Conservation (phyloP, 2,797 vertebrate genomes). For the Odontamblyopus lacepedii region DNA sequence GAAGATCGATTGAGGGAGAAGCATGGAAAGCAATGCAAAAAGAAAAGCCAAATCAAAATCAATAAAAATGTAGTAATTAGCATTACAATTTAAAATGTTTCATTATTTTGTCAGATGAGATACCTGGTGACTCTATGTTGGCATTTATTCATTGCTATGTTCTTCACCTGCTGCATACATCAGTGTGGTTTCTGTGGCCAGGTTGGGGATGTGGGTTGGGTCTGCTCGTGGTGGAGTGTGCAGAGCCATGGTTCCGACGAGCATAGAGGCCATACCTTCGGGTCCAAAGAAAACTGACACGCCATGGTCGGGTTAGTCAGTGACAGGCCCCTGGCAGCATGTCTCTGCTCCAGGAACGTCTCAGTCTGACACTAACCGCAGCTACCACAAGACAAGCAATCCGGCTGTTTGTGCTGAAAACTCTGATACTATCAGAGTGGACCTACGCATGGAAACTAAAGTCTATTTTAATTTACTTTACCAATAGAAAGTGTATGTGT, state of each 20-base stretch:
- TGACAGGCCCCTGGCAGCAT: conserved; percentile 58
- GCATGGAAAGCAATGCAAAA: not conserved
- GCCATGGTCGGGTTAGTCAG: conserved; percentile 54
- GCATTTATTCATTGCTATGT: conserved; percentile 25
- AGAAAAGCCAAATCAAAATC: not conserved
- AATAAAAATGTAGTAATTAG: not conserved
- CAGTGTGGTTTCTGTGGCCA: conserved; percentile 60
- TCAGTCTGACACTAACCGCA: conserved; percentile 71
- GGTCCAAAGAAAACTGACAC: conserved; percentile 63
- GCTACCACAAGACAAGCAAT: conserved; percentile 63
- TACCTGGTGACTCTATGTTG: not conserved
- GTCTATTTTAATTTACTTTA: conserved; percentile 29
- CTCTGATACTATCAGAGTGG: conserved; percentile 44
- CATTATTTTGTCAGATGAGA: not conserved
- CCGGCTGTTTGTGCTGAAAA: conserved; percentile 45
- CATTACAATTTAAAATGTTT: not conserved
- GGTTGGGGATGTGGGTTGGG: conserved; percentile 47
- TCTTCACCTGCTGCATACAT: conserved; percentile 32
- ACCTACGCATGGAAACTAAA: conserved; percentile 24
- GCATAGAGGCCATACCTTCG: conserved; percentile 58
- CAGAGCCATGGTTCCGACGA: conserved; percentile 46
- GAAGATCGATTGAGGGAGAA: not conserved
- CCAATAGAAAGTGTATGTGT: conserved; percentile 12
- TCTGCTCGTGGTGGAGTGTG: conserved; percentile 31
- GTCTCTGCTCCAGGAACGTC: conserved; percentile 53